These are phyloP conservation scores for Drosophila yakuba DNA, from an alignment of 1,140 invertebrate species.

Conservation along the genomic window DNA sequence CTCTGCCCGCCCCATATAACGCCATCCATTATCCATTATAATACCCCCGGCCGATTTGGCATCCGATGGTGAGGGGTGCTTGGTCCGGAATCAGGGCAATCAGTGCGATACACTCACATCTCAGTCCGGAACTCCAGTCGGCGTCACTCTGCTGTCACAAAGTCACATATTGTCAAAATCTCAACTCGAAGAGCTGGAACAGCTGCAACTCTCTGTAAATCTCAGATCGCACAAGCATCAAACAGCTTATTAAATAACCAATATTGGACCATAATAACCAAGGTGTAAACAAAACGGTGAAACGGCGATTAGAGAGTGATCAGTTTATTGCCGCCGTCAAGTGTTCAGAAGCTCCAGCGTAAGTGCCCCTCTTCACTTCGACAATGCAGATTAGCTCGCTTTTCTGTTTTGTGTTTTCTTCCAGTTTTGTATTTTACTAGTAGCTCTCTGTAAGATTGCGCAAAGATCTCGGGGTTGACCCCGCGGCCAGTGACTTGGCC, in stretches of 20 bases:
- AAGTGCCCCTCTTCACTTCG: constrained; percentile 21
- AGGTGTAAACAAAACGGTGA: neutral
- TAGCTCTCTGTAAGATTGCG: constrained; percentile 1
- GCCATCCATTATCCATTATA: constrained; percentile 10
- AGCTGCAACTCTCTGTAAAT: neutral
- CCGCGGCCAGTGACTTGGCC: neutral
- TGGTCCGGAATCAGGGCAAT: neutral
- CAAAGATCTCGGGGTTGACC: constrained; percentile 11
- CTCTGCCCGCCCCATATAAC: constrained; percentile 24
- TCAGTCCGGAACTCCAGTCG: neutral
- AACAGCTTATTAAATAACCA: constrained; percentile 1
- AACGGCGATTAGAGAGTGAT: constrained; percentile 13
- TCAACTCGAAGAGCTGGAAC: no score
- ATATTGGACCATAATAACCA: constrained; percentile 19
- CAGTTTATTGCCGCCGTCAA: constrained; percentile 42
- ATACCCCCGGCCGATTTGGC: constrained; percentile 10
- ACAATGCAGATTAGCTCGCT: constrained; percentile 10
- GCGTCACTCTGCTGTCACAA: constrained; percentile 12
- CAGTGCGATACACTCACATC: neutral
- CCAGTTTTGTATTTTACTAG: neutral
- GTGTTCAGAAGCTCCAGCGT: constrained; percentile 33
- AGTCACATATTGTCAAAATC: constrained; percentile 13
- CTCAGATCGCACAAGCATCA: neutral
- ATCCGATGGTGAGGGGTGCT: neutral
- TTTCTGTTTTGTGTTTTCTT: neutral